Base-by-base conservation (phyloP, 2,888 invertebrate species). In the Acanthoscelides obtectus region DNA sequence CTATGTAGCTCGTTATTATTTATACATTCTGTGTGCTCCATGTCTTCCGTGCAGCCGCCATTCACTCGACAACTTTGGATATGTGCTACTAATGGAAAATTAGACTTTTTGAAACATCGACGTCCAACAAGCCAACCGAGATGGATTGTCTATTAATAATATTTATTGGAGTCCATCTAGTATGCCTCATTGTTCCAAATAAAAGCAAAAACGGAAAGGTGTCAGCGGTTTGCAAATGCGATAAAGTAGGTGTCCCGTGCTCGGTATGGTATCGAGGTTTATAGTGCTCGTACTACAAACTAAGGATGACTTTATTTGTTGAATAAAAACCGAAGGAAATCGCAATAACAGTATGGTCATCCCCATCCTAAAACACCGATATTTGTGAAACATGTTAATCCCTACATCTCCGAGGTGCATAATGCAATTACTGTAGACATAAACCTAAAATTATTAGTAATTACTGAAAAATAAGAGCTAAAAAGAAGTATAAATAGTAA, bases 1-100 rank as follows among this genome's bases (percentile, higher is more conserved):
- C 66, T 75, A 75, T 70, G 75, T 74, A 73, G 71, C 74, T 74
- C 72, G 74, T 76, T 77, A 77, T 77, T 76, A 77, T 77, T 77
- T 77, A 77, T 77, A 75, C 77, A 78, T 77, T 77, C 76, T 73
- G 73, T 69, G 75, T 71, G 73, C 76, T 72, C 71, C 67, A 71
- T 73, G 65, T 71, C 45, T 45, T 45, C 45, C 45, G 45, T 45
- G 12, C 45, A 45, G 45, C 45, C 45, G 45, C 20, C 66, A 64
- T 72, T 65, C 22, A 64, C 27, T 67, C 22, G 67, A 67, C 70
- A 70, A 70, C 27, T 69, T 69, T 69, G 71, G 66, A 66, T 20
- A 66, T 66, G 69, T 71, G 64, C 71, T 45, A 45, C 45, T 45
- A 45, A 45, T 45, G 45, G 45, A 4, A 45, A 45, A 45, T 45